Percentiles rank a stretch among this genome's conserved stretches.
These are phyloP conservation scores for Agraylea sexmaculata DNA, from an alignment of 1,140 invertebrate genomes.

Conservation along the genomic window DNA sequence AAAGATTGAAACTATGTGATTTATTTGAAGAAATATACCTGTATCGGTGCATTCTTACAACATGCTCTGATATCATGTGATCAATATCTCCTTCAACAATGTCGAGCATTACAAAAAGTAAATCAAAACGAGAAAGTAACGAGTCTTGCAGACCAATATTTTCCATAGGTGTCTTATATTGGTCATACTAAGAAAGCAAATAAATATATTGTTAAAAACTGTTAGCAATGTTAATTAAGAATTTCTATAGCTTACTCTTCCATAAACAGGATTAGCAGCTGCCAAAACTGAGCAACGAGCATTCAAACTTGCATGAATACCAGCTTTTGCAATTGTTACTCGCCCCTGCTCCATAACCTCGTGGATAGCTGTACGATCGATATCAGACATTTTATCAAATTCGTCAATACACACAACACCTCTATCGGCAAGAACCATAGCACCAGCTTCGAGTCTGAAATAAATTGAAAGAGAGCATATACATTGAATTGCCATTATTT, in stretches of 20 bases:
- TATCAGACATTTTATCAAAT: conserved; percentile 99
- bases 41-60: conserved; percentile 95
- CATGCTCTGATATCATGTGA: conserved; percentile 88
- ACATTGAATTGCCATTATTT: neutral
- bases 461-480: conserved; percentile 8
- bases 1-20: conserved; percentile 2
- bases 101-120: conserved; percentile 95
- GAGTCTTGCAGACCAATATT: conserved; percentile 99
- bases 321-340: conserved; percentile 97
- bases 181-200: conserved; percentile 70
- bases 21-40: conserved; percentile 32
- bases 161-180: conserved; percentile 99
- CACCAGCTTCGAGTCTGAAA: conserved; percentile 85
- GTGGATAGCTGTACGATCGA: conserved; percentile 97
- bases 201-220: conserved; percentile 17
- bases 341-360: conserved; percentile 95
- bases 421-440: conserved; percentile 97
- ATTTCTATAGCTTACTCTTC: conserved; percentile 53
- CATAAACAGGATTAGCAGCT: conserved; percentile 99
- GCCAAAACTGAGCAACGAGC: conserved; percentile 96
- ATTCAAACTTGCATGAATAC: conserved; percentile 96
- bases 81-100: conserved; percentile 84
- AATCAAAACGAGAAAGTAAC: conserved; percentile 94
- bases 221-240: neutral
- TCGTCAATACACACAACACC: conserved; percentile 99